Conservation (phyloP, 2,888 invertebrate genomes). For the Dastarcus helophoroides region DNA sequence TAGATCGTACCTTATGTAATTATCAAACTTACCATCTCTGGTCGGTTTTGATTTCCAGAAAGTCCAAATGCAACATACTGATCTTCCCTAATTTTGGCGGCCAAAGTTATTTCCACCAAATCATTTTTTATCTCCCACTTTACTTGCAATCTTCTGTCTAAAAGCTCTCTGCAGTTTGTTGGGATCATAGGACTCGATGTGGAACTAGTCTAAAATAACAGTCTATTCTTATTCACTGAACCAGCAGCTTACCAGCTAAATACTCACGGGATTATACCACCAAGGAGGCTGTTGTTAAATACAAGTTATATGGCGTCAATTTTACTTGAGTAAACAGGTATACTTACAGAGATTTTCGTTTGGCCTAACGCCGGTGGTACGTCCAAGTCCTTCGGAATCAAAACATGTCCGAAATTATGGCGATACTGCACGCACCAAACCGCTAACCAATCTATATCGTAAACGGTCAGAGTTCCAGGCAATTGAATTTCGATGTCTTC, state of each 20-base stretch:
- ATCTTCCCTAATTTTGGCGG: constrained; percentile 67
- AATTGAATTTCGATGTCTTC: constrained; percentile 86
- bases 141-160: constrained; percentile 73
- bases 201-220: constrained; percentile 60
- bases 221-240: too few species aligned
- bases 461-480: constrained; percentile 72
- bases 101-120: constrained; percentile 63
- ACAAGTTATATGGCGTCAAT: too few species aligned
- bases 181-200: constrained; percentile 51
- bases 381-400: constrained; percentile 75
- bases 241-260: neutral
- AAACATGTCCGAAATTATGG: constrained; percentile 85
- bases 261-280: constrained; percentile 91
- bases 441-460: constrained; percentile 85
- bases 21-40: constrained; percentile 62
- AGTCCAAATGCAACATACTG: constrained; percentile 84
- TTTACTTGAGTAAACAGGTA: too few species aligned
- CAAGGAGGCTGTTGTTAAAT: constrained; percentile 76
- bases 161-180: constrained; percentile 74
- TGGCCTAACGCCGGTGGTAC: constrained; percentile 85
- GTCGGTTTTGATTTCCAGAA: constrained; percentile 61
- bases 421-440: constrained; percentile 86
- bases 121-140: constrained; percentile 75
- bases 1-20: too few species aligned
- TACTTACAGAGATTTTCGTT: constrained; percentile 77